These are phyloP conservation scores for Neodon shergylaensis DNA, from an alignment of 2,113 vertebrate species.

Conservation along the genomic window DNA sequence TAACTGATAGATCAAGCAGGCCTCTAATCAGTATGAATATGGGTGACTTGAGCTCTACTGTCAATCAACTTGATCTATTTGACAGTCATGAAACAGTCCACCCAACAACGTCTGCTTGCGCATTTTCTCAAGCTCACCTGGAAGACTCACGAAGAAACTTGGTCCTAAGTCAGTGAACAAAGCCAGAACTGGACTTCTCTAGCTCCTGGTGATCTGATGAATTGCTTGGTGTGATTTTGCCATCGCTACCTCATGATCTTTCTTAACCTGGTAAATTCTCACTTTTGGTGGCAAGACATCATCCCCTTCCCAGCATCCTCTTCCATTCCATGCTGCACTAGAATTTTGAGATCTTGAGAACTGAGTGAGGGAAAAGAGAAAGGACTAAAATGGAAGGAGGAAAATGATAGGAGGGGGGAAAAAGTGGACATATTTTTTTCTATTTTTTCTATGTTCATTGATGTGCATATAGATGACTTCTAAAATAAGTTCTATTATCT, in stretches of 20 bases:
- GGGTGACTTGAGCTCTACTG: conserved; percentile 2
- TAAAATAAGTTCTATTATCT: not conserved
- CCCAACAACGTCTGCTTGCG: not conserved
- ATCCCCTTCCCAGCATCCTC: not conserved
- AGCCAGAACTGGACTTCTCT: not conserved
- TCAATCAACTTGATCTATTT: conserved; percentile 47
- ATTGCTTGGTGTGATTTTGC: not conserved
- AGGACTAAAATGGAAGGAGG: not conserved
- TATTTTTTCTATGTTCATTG: not conserved
- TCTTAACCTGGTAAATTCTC: not conserved
- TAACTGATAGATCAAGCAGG: conserved; percentile 40
- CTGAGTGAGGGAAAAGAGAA: not conserved
- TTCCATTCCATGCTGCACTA: not conserved
- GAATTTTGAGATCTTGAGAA: not conserved
- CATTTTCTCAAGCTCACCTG: not conserved
- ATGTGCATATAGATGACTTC: not conserved
- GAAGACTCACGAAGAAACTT: not conserved
- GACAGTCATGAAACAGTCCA: conserved; percentile 35
- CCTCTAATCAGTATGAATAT: conserved; percentile 29
- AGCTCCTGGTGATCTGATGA: not conserved
- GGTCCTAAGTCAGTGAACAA: not conserved
- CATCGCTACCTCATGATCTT: not conserved
- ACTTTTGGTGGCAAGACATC: not conserved
- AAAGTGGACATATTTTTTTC: not conserved
- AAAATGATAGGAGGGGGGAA: not conserved